Evolutionary conservation across 1,140 invertebrate species (phyloP).

Genomic region (Atta texana): DNA sequence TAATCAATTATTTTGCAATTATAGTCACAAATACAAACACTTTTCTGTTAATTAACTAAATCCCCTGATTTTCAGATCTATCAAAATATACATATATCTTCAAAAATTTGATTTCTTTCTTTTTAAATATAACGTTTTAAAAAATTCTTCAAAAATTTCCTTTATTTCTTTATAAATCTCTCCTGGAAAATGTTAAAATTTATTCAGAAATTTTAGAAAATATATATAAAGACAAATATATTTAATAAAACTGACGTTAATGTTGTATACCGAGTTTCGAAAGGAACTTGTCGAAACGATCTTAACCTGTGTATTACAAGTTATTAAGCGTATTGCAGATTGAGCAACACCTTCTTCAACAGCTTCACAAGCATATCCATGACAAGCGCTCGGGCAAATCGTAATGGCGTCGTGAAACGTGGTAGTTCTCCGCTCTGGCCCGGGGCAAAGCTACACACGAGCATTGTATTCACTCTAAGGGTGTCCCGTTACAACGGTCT

Average conservation of each 20-base stretch:
- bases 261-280: neutral
- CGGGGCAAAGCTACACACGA: slow-evolving; percentile 28
- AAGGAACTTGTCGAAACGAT: neutral
- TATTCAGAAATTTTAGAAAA: neutral
- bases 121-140: neutral
- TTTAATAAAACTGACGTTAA: neutral
- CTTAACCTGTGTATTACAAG: neutral
- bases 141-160: neutral
- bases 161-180: neutral
- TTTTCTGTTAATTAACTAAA: no score
- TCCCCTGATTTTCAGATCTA: no score
- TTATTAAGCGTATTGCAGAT: slow-evolving; percentile 21
- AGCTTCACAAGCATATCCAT: slow-evolving; percentile 56
- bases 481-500: slow-evolving; percentile 54
- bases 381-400: slow-evolving; percentile 52
- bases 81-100: neutral
- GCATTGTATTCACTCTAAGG: slow-evolving; percentile 61
- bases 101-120: neutral
- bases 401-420: slow-evolving; percentile 51
- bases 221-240: neutral
- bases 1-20: no score
- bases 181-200: neutral
- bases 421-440: slow-evolving; percentile 47
- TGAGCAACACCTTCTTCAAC: slow-evolving; percentile 37
- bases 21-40: no score